These are phyloP conservation scores for Gephyroberyx darwinii DNA, from an alignment of 2,797 vertebrate species.

Conservation along the genomic window DNA sequence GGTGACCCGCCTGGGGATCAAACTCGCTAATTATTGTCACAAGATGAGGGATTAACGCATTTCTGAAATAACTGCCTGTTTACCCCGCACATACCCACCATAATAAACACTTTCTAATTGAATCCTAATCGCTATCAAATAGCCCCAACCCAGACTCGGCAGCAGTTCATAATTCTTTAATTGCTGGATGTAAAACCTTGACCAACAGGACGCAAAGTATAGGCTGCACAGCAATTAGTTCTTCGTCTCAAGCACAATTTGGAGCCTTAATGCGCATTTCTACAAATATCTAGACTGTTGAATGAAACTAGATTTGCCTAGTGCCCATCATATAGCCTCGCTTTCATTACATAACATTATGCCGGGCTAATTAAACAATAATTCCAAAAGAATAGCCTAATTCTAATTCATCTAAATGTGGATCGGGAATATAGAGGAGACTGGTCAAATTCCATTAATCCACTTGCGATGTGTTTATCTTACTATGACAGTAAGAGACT, in stretches of 20 bases:
- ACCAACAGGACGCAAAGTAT: slow-evolving; percentile 60
- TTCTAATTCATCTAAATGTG: background rate
- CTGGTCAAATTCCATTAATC: background rate
- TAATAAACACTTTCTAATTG: slow-evolving; percentile 99
- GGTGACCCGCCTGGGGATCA: slow-evolving; percentile 86
- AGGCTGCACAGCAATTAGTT: slow-evolving; percentile 48
- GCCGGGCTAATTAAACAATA: background rate
- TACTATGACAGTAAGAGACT: background rate
- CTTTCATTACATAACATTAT: background rate
- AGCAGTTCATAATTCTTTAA: slow-evolving; percentile 92
- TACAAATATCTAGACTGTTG: background rate
- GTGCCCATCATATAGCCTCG: background rate
- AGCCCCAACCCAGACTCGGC: slow-evolving; percentile 86
- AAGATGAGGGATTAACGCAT: slow-evolving; percentile 99
- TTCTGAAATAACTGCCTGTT: slow-evolving; percentile 99
- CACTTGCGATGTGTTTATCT: background rate
- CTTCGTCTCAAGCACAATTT: slow-evolving; percentile 30
- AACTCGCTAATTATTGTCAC: slow-evolving; percentile 97
- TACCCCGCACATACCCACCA: slow-evolving; percentile 87
- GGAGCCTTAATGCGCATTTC: slow-evolving; percentile 49
- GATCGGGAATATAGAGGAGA: background rate
- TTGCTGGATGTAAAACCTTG: slow-evolving; percentile 78
- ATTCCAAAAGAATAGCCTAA: background rate
- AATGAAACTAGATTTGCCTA: slow-evolving; percentile 14
- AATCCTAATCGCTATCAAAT: slow-evolving; percentile 99